Conservation (phyloP, 2,888 invertebrate species). For the Rhaphigaster nebulosa region DNA sequence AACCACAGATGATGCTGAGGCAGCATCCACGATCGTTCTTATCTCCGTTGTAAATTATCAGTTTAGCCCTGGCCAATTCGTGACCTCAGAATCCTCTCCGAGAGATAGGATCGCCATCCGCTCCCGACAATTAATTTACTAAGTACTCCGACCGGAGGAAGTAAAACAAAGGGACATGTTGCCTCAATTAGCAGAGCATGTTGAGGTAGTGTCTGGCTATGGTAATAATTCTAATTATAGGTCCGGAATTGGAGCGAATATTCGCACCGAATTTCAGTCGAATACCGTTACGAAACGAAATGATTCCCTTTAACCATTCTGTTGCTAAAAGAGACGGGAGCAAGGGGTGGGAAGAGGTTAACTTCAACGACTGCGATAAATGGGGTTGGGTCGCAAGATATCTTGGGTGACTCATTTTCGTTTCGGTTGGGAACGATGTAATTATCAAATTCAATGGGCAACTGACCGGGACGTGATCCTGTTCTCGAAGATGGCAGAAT, state of each 20-base stretch:
- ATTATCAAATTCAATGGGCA: background rate
- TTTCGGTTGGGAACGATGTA: background rate
- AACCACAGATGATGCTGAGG: background rate
- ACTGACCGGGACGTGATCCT: too few relatives aligned
- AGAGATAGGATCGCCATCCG: slow-evolving; percentile 11
- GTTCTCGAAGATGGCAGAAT: too few relatives aligned
- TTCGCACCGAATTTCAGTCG: background rate
- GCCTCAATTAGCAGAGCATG: background rate
- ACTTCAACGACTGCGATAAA: background rate
- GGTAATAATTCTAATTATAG: background rate
- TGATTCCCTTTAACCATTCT: background rate
- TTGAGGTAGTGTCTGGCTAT: background rate
- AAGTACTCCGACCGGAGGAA: background rate
- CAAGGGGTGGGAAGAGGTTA: background rate
- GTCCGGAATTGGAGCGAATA: background rate
- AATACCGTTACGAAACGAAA: background rate
- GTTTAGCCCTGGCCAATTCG: slow-evolving; percentile 5
- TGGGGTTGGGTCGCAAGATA: background rate
- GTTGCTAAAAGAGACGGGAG: background rate
- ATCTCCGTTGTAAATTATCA: slow-evolving; percentile 12
- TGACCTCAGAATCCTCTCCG: background rate
- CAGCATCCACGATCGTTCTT: slow-evolving; percentile 16
- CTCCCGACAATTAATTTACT: background rate
- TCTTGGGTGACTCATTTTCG: background rate
- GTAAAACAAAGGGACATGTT: background rate